Evolutionary conservation across 2,113 vertebrate genomes (phyloP), one percentile per base, ranked within the genome.

Genomic region (Manacus vitellinus): DNA sequence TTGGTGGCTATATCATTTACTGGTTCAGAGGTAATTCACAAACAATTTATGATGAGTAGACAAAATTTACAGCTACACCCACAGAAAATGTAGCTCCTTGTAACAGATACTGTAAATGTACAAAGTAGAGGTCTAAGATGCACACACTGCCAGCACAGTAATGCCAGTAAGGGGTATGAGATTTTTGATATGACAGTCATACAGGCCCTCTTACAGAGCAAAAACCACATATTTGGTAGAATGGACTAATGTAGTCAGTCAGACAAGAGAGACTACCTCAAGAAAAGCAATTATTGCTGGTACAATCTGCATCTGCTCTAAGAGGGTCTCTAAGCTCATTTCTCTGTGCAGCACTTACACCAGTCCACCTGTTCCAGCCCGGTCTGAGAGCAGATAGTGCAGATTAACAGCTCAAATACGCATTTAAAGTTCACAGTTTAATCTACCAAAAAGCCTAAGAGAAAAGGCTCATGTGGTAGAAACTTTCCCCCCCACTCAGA

Each of bases 381-480:
- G 0, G 3, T 61, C 80, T 59, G 82, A 43, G 51, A 85, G 46
- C 28, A 91, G n/a, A 83, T 1, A 95, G 55, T n/a, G 62, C 49
- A 79, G 47, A 76, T 88, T 56, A 92, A 85, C 71, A 88, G 46
- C 75, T 66, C 67, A 73, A 85, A 94, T 74, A 70, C 3, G 43
- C 68, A 88, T 55, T 88, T 68, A 83, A 80, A 30, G 33, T 55
- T 63, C 85, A 71, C 31, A 58, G 80, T 95, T 92, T 83, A 67
- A 92, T 58, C 62, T 70, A 77, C 65, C 72, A 88, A 84, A 95
- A 90, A 83, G 51, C 90, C 90, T 85, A 55, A 77, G 90, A 95
- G 85, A 65, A 94, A 84, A 90, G 9, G 14, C n/a, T 62, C 35
- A 23, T 2, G 0, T 39, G 23, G 75, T 21, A 85, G 51, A 85